Evolutionary conservation across 2,888 invertebrate genomes (phyloP), one percentile per base, ranked within the genome.

Genomic region (Pachliopta kotzebuea): DNA sequence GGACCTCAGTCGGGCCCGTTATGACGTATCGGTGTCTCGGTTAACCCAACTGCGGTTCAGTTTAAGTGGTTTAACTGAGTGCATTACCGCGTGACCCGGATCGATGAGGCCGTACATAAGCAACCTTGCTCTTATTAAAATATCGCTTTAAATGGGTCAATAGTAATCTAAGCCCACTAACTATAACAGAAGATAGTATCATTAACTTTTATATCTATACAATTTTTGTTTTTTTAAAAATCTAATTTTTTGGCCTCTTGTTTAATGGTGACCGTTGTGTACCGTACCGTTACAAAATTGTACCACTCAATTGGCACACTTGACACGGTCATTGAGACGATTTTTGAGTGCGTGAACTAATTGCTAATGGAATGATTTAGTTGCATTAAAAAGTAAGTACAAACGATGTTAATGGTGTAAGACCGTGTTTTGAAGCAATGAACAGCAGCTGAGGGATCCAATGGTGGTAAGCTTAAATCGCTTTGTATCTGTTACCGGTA

Each of bases 21-120:
- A 37, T 18, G 29, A 50, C 6, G 60, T 60, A 52, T 60, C 64
- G 50, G 52, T 56, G 64, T 60, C 59, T 59, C 49, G 55, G 60
- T 56, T 56, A 56, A 57, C 49, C 57, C 24, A 54, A 60, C 60
- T 50, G 23, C 55, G 37, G 56, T 31, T 60, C 26, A 63, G 21
- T 54, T 55, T 59, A 63, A 64, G 64, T 64, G 64, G 60, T 53
- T 60, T 64, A 64, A 64, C 60, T 60, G 59, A 24, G 63, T 50
- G 53, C 50, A 62, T 56, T 52, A 50, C 45, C 20, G 54, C 49
- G 14, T 56, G 62, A 63, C 31, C 31, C 37, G 50, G 56, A 62
- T 56, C 52, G 24, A 52, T 56, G 64, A 56, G 64, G 45, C 60
- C 56, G 60, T 60, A 31, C 20, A 31, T n/a, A 50, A 20, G 52